Conservation (phyloP, 2,888 invertebrate genomes). For the Ceratothoa steindachneri region DNA sequence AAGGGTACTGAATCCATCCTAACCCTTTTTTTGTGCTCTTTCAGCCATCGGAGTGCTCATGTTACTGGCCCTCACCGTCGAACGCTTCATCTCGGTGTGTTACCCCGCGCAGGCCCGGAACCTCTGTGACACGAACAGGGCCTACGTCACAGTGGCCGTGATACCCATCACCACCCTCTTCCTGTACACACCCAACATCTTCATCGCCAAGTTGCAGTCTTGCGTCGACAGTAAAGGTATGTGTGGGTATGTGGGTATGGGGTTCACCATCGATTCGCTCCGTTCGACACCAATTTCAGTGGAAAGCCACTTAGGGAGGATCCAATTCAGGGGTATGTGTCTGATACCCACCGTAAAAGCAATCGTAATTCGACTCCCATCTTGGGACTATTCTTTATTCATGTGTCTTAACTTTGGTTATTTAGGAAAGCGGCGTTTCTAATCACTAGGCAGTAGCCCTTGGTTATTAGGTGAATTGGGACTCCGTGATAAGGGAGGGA, state of each 20-base stretch:
- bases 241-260: background rate
- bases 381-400: no score
- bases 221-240: constrained; percentile 56
- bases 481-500: no score
- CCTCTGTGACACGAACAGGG: constrained; percentile 60
- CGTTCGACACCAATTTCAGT: no score
- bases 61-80: constrained; percentile 68
- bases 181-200: constrained; percentile 66
- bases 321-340: background rate
- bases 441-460: no score
- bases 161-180: constrained; percentile 64
- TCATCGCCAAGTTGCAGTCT: constrained; percentile 61
- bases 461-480: no score
- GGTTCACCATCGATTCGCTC: background rate
- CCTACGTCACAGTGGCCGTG: constrained; percentile 62
- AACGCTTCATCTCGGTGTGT: constrained; percentile 70
- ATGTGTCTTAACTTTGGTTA: no score
- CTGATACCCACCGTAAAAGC: no score
- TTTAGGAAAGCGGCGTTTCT: no score
- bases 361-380: no score
- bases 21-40: no score
- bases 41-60: constrained; percentile 70
- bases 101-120: constrained; percentile 67
- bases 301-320: background rate
- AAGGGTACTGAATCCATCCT: no score